Evolutionary conservation across 2,113 vertebrate species (phyloP).

Genomic region (Eretmochelys imbricata): DNA sequence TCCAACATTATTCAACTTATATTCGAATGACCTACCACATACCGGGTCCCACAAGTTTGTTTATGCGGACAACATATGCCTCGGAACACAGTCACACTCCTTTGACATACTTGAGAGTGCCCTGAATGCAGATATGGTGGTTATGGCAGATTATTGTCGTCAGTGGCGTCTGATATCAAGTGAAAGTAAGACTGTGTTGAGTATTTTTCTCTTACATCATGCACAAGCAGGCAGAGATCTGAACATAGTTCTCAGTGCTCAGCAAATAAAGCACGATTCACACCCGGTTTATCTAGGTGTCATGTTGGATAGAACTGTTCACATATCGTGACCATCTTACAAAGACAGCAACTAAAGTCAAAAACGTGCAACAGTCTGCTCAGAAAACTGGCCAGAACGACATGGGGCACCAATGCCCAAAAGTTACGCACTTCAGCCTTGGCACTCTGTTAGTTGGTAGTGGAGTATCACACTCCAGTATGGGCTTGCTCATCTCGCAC

Average conservation of each 20-base stretch:
- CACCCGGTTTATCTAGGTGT: neutral
- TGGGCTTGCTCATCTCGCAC: neutral
- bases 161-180: too few species aligned
- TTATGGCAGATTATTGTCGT: too few species aligned
- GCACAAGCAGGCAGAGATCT: neutral
- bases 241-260: neutral
- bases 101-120: too few species aligned
- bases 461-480: neutral
- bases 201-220: too few species aligned
- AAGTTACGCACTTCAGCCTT: neutral
- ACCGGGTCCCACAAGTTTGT: too few species aligned
- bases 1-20: too few species aligned
- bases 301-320: neutral
- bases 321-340: neutral
- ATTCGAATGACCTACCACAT: too few species aligned
- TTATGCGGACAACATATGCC: too few species aligned
- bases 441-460: neutral
- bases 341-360: neutral
- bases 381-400: neutral
- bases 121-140: too few species aligned
- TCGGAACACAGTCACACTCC: too few species aligned
- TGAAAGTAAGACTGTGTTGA: too few species aligned
- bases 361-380: neutral
- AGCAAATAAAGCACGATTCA: too few species aligned
- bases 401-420: neutral